Evolutionary conservation across 2,113 vertebrate genomes (phyloP).

Genomic region (Dasyornis broadbenti): DNA sequence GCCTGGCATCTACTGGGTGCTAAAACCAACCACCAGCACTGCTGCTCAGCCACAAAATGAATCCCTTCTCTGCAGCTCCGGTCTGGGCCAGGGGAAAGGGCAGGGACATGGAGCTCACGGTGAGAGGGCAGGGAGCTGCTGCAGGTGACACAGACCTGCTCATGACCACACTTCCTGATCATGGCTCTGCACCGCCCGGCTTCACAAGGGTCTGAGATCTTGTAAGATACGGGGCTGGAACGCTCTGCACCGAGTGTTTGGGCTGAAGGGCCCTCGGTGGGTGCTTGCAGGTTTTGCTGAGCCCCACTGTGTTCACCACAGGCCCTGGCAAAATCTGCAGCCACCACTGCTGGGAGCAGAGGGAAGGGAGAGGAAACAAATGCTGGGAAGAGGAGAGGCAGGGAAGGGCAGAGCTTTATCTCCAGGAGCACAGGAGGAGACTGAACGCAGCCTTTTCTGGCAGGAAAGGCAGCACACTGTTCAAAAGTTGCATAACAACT

Average conservation of each 20-base stretch:
- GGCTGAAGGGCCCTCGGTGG: accelerated
- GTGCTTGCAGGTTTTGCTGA: neutral
- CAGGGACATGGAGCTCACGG: neutral
- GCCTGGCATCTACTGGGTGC: neutral
- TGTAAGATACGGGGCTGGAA: neutral
- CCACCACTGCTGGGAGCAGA: neutral
- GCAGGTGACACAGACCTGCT: neutral
- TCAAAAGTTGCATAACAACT: neutral
- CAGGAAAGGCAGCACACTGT: neutral
- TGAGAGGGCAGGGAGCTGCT: neutral
- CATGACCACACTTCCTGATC: neutral
- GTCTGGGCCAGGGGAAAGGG: neutral
- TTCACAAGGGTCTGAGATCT: neutral
- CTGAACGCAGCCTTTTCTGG: neutral
- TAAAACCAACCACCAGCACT: neutral
- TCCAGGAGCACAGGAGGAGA: neutral
- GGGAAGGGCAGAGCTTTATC: neutral
- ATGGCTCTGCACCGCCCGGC: accelerated
- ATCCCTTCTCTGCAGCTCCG: neutral
- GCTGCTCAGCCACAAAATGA: neutral
- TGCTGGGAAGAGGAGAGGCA: neutral
- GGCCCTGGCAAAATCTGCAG: neutral
- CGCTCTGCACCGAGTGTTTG: accelerated
- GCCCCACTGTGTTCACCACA: neutral
- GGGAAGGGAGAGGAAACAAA: neutral